Base-by-base conservation (phyloP, 2,113 vertebrate genomes). In the Onychorhynchus coronatus region DNA sequence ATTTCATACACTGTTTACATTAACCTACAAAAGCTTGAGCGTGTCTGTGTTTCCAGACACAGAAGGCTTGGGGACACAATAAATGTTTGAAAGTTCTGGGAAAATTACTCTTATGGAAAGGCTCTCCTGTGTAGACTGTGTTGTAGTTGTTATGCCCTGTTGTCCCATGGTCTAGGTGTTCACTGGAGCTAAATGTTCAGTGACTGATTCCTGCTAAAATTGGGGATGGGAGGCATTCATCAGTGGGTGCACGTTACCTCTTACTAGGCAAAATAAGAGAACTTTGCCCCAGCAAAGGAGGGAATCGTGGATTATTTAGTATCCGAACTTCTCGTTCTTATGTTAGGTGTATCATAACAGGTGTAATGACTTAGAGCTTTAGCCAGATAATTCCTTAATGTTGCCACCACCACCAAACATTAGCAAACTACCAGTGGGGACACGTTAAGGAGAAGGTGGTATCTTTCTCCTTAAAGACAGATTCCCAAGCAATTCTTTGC, bases 381-480 rank as follows among this genome's bases (percentile, higher is more conserved):
- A 65, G 24, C 68, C 52, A 41, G 44, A 11, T 23, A 52, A 6
- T 5, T 84, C 42, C 52, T 88, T 80, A 50, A 46, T 16, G 20
- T 53, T 61, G 9, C 68, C 67, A 52, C n/a, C 25, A 11, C 33
- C 0, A 5, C 41, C 30, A 84, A 91, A 56, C 15, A 13, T 49
- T 5, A 72, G 18, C 0, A 1, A 59, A 5, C 33, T 31, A 25
- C 24, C 22, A 31, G 8, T 23, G 6, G 41, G 52, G 33, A 74
- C 18, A 21, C 11, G 8, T 0, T 0, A 81, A 81, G 25, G 41
- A 0, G 0, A n/a, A 27, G 13, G 28, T 37, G 10, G 3, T 10
- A 20, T 56, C 35, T 19, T 15, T 53, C 55, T 65, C n/a, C 47
- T 71, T n/a, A 24, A 37, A 33, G 25, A 66, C 19, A 53, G 19